Evolutionary conservation across 2,113 vertebrate genomes (phyloP).

Genomic region (Meles meles): DNA sequence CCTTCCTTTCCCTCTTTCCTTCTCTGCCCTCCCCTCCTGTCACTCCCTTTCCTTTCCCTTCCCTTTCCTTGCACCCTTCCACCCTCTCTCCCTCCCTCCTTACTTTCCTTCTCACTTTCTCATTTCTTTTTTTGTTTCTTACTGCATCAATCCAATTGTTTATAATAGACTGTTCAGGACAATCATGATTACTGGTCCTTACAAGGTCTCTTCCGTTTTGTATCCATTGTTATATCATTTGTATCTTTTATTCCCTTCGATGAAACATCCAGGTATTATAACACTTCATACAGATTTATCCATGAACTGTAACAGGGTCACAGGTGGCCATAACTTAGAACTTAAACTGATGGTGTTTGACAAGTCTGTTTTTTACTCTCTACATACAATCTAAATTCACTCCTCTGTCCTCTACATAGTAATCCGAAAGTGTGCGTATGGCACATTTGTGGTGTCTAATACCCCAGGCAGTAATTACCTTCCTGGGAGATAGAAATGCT

Average conservation of each 20-base stretch:
- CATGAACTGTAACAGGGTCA: background rate
- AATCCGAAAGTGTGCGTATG: background rate
- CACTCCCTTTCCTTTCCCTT: background rate
- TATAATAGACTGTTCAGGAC: background rate
- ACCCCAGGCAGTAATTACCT: background rate
- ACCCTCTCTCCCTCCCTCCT: too few species aligned
- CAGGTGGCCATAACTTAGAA: background rate
- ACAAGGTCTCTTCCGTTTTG: background rate
- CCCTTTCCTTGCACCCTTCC: too few species aligned
- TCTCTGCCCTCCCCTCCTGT: background rate
- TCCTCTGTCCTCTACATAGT: background rate
- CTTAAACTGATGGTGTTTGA: background rate
- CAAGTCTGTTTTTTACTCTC: background rate
- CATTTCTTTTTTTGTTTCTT: background rate
- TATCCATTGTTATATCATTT: background rate
- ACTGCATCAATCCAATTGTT: background rate
- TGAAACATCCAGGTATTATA: background rate
- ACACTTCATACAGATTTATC: background rate
- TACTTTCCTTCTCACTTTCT: background rate
- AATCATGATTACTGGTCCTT: background rate
- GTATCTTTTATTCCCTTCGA: background rate
- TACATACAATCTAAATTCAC: background rate
- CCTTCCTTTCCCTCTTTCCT: background rate
- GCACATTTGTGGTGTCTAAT: background rate
- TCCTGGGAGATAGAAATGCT: background rate